phyloP scores from a whole-genome alignment of 2,797 vertebrate genomes.

The Columba guinea region DNA sequence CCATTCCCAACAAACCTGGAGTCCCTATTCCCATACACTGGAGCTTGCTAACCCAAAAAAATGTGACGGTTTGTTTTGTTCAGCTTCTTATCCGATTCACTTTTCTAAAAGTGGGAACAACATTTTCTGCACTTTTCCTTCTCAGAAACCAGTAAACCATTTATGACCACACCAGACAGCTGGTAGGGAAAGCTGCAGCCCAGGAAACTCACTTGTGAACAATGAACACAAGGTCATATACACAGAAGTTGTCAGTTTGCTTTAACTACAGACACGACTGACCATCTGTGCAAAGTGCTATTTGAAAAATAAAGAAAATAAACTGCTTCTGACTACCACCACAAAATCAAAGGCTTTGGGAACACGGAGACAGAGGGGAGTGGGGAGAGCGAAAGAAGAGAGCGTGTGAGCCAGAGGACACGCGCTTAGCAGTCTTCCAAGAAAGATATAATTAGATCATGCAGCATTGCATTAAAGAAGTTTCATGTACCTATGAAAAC shows the following conservation, averaged over 20 bases:
- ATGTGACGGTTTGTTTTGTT: background rate
- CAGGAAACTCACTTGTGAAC: background rate
- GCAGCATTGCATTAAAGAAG: background rate
- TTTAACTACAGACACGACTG: background rate
- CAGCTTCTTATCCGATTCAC: background rate
- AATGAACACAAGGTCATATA: background rate
- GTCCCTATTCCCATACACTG: background rate
- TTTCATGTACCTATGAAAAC: background rate
- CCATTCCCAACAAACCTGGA: rapidly evolving
- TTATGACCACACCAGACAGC: background rate
- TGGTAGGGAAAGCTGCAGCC: background rate
- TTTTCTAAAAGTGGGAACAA: background rate
- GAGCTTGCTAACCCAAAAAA: background rate
- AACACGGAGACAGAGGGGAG: background rate
- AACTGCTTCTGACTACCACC: background rate
- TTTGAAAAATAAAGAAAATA: background rate
- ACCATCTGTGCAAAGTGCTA: background rate
- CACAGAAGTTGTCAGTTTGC: background rate
- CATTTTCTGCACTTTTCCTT: background rate
- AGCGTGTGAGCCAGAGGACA: background rate
- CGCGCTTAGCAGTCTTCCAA: background rate
- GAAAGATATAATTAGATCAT: constrained; percentile 53
- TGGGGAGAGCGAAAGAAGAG: background rate
- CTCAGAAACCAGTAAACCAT: background rate
- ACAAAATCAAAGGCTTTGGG: background rate